Conservation (phyloP, 2,113 vertebrate genomes). For the Syngnathus scovelli region DNA sequence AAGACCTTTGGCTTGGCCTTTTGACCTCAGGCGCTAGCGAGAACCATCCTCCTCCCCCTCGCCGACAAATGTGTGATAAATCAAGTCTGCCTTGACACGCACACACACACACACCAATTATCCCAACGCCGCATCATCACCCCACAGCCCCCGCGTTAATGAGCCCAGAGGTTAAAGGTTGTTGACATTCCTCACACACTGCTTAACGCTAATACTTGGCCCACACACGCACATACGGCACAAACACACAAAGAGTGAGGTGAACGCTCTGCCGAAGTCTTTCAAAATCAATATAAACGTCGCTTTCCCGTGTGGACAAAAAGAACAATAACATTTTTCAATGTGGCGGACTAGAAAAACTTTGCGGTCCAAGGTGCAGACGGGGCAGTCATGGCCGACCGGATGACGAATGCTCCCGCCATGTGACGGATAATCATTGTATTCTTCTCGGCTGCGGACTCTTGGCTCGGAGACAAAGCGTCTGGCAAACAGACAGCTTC, state of each 20-base stretch:
- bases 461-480: slow-evolving; percentile 67
- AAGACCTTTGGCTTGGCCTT: slow-evolving; percentile 58
- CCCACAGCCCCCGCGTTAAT: slow-evolving; percentile 51
- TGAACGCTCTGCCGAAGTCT: slow-evolving; percentile 1
- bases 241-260: slow-evolving; percentile 3
- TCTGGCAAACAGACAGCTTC: slow-evolving; percentile 74
- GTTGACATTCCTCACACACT: slow-evolving; percentile 52
- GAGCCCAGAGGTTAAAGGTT: slow-evolving; percentile 60
- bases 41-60: slow-evolving; percentile 38
- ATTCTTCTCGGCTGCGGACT: slow-evolving; percentile 64
- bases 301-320: slow-evolving; percentile 10
- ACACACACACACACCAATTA: slow-evolving; percentile 31
- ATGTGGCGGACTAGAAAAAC: slow-evolving; percentile 15
- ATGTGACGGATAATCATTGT: slow-evolving; percentile 71
- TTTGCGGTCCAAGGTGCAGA: slow-evolving; percentile 42
- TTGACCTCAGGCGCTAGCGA: slow-evolving; percentile 51
- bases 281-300: not conserved
- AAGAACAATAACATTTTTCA: slow-evolving; percentile 18
- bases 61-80: slow-evolving; percentile 75
- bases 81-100: slow-evolving; percentile 65
- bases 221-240: slow-evolving; percentile 27
- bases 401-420: slow-evolving; percentile 54
- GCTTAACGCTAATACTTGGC: slow-evolving; percentile 28
- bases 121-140: slow-evolving; percentile 46
- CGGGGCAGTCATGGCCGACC: slow-evolving; percentile 38